Conservation (phyloP, 2,113 vertebrate species). For the Anolis sagrei region DNA sequence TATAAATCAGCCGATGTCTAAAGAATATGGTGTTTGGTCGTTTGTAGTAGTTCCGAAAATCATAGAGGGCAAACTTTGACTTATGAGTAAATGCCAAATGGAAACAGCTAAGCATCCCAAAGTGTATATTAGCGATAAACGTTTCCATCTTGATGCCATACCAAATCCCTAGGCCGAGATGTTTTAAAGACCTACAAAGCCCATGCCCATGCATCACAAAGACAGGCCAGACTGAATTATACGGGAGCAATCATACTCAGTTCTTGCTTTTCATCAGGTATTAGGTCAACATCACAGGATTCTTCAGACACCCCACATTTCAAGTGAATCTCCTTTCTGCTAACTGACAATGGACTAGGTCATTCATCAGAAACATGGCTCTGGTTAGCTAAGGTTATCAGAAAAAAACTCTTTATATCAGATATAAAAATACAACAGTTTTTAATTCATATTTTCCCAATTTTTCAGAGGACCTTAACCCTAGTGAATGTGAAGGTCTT, state of each 20-base stretch:
- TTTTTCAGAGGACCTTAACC: too few species aligned
- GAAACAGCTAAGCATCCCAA: not conserved
- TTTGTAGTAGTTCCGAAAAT: conserved; percentile 5
- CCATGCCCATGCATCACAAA: accelerated
- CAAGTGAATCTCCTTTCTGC: not conserved
- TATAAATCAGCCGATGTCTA: conserved; percentile 3
- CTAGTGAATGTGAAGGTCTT: too few species aligned
- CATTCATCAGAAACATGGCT: conserved; percentile 19
- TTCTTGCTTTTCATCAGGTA: accelerated
- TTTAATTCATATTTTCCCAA: not conserved
- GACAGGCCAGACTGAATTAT: not conserved
- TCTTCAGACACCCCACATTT: conserved; percentile 7
- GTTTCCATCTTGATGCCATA: not conserved
- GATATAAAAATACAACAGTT: not conserved
- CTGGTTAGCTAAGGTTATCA: not conserved
- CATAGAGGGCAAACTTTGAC: not conserved
- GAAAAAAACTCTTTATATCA: not conserved
- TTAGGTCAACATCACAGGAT: not conserved
- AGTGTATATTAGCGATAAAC: not conserved
- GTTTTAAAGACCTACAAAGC: not conserved
- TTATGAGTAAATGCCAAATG: not conserved
- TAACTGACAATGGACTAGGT: not conserved
- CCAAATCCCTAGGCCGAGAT: accelerated
- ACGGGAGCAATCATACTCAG: not conserved
- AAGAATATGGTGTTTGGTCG: not conserved